Percentiles rank a stretch among this genome's conserved stretches.
These are phyloP conservation scores for Clistopyga incitator DNA, from an alignment of 2,888 invertebrate genomes.

Conservation along the genomic window DNA sequence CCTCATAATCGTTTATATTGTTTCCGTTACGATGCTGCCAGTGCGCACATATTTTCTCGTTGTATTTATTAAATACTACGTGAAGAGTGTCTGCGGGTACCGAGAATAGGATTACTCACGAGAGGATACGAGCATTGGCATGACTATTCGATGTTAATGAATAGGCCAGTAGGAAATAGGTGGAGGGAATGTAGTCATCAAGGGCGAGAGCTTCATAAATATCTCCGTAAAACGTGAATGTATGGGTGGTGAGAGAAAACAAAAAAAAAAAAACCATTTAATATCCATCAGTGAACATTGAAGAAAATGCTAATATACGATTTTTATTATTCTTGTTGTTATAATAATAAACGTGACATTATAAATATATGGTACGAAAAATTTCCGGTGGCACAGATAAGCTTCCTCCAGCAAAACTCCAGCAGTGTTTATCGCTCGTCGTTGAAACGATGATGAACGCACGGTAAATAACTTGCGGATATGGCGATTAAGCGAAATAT, in stretches of 20 bases:
- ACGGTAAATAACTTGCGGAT: neutral
- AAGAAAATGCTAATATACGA: neutral
- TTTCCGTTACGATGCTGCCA: neutral
- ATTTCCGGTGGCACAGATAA: conserved; percentile 1
- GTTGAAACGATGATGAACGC: conserved; percentile 1
- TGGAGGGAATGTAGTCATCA: neutral
- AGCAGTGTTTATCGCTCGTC: conserved; percentile 24
- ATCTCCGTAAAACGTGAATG: neutral
- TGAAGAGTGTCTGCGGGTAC: conserved; percentile 15
- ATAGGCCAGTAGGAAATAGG: neutral
- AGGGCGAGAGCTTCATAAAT: neutral
- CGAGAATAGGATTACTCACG: conserved; percentile 48
- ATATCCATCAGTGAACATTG: neutral
- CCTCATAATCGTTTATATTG: too few relatives aligned
- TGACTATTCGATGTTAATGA: conserved; percentile 17
- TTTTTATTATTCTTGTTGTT: too few relatives aligned
- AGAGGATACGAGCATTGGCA: conserved; percentile 4
- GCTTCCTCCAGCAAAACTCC: neutral
- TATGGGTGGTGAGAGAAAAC: too few relatives aligned
- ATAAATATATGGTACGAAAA: too few relatives aligned
- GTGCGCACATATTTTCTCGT: conserved; percentile 6
- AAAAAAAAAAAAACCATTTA: neutral
- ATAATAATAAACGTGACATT: too few relatives aligned
- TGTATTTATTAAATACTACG: conserved; percentile 6
- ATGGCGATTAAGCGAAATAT: neutral